Evolutionary conservation across 1,140 invertebrate species (phyloP), one percentile per base, ranked within the genome.

Genomic region (Archivesica marissinica): DNA sequence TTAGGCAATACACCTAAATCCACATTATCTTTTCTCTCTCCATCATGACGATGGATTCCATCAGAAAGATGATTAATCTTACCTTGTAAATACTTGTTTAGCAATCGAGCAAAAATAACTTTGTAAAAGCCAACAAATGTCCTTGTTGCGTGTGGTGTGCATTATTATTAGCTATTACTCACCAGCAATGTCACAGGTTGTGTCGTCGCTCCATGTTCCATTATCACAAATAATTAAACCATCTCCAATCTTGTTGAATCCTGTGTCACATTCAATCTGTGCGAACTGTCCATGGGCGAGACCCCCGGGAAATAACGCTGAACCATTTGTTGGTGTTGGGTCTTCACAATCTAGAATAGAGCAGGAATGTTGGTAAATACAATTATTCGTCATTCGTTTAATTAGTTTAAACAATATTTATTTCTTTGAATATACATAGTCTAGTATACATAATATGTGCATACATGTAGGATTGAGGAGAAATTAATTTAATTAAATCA

Each of bases 141-240:
- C n/a, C n/a, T n/a, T n/a, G n/a, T n/a, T n/a, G n/a, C n/a, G n/a
- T n/a, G n/a, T n/a, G n/a, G n/a, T n/a, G n/a, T n/a, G n/a, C n/a
- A n/a, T n/a, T n/a, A n/a, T n/a, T n/a, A n/a, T n/a, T n/a, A n/a
- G n/a, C 17, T 23, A 7, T 38, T 70, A 17, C 39, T 47, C 59
- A 76, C 74, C 33, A 59, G 39, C 44, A 25, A 41, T 39, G 39
- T 76, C 74, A 61, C 74, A 76, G 17, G 17, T 38, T 23, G 54
- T n/a, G 17, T 35, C 25, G 6, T 9, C 9, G 44, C 74, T 76
- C 74, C 74, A 76, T 1, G 74, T 76, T 3, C 74, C 74, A 44
- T 76, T 76, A 25, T 38, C 9, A 38, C 74, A 76, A 39, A 52
- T 1, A 17, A 76, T 59, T 7, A 76, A 4, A 13, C 23, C 28